Evolutionary conservation across 2,888 invertebrate genomes (phyloP), one percentile per base, ranked within the genome.

Genomic region (Drosophila anomelani): DNA sequence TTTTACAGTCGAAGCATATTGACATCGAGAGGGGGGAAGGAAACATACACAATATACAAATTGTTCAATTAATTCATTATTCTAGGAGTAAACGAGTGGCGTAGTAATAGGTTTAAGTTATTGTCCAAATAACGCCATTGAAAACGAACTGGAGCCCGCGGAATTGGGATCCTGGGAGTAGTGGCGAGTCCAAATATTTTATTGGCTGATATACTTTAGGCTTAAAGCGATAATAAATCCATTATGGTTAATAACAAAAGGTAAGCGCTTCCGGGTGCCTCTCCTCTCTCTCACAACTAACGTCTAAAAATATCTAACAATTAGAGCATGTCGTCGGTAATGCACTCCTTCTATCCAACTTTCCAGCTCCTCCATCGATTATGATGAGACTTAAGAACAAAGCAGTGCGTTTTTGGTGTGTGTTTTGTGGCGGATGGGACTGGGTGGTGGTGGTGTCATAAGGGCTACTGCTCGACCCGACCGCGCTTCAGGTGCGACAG

Each of bases 401-500:
- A 80, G 62, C 70, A 79, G 78, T 77, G 75, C 71, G 67, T 77
- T 63, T 66, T 77, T 76, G 61, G 58, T 75, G 57, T 75, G 57
- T 70, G 36, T 81, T 51, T 70, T 54, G 66, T 58, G 26, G 58
- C 5, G 61, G 12, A 38, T 29, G 20, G 53, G 38, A 41, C 10
- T 64, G 54, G 63, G 32, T 46, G 51, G 55, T 36, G 9, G 41
- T 36, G n/a, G 43, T 26, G 26, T 26, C 49, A 46, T 3, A 36
- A 7, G 36, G 43, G 71, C 68, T 85, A 88, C 29, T 75, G 34
- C 0, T 81, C 67, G 32, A 56, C 60, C 82, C 91, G 88, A 32
- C 92, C 92, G 53, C 91, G 90, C 66, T 91, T 92, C 29, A 91
- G 81, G 68, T 92, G 91, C 44, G 91, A 90, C 62, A 92, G 64